Base-by-base conservation (phyloP, 2,888 invertebrate genomes). In the Celastrina argiolus region DNA sequence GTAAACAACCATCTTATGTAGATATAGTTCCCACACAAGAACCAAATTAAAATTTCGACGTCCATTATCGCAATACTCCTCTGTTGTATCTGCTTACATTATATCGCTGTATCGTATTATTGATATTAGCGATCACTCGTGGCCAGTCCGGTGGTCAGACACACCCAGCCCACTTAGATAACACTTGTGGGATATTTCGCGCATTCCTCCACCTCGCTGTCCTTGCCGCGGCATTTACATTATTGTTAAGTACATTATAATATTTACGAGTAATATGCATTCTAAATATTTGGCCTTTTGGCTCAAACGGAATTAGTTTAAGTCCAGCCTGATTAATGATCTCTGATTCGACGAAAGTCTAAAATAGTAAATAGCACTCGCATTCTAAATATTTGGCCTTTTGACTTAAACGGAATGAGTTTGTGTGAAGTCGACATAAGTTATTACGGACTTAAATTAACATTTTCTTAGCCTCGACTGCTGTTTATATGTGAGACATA, bases 301-400 rank as follows among this genome's bases (percentile, higher is more conserved):
- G 22, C 51, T 51, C 26, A 1, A 12, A 51, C 14, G 22, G 51
- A 26, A 51, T 51, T 51, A 22, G 22, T 26, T 45, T 45, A 39
- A 14, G 45, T 8, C 45, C 45, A 45, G 18, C 18, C 45, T 10
- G 10, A 10, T 18, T 7, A 10, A 3, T 7, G 10, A 16, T 45
- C 8, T 18, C n/a, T 2, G 28, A 16, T 45, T 18, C 7, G 42
- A 41, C n/a, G 16, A 41, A 18, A 16, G n/a, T n/a, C n/a, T n/a
- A n/a, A n/a, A n/a, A n/a, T 18, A 0, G 31, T 31, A 31, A 5
- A 31, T 3, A 31, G 2, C 31, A 31, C 31, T 6, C 31, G 31
- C 51, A 51, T 51, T 51, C 51, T 51, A 26, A 51, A 51, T 51
- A 51, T 51, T 51, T 51, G 51, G 26, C 51, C 51, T 51, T 51